Conservation (phyloP, 2,888 invertebrate species). For the Acleris emargana region DNA sequence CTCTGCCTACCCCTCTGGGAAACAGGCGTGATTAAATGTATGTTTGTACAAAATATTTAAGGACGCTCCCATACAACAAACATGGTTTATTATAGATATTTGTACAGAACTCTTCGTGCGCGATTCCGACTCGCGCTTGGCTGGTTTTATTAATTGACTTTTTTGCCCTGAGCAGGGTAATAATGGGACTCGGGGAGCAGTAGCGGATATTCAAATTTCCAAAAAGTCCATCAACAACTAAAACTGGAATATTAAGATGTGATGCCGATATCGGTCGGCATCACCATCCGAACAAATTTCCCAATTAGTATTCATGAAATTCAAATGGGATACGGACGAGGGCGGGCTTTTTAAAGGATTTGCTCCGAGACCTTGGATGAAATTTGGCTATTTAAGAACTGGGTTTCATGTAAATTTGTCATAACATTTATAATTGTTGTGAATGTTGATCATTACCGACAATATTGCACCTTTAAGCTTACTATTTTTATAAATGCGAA, state of each 20-base stretch:
- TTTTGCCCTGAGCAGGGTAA: background rate
- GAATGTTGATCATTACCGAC: too few species aligned
- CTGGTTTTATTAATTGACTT: background rate
- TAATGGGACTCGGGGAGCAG: background rate
- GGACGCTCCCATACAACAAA: too few species aligned
- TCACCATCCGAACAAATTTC: slow-evolving; percentile 48
- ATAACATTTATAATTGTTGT: background rate
- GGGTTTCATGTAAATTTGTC: slow-evolving; percentile 1
- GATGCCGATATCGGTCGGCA: slow-evolving; percentile 31
- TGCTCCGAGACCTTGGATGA: slow-evolving; percentile 12
- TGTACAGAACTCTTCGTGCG: too few species aligned
- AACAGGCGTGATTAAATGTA: too few species aligned
- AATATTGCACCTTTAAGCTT: too few species aligned
- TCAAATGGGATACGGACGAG: slow-evolving; percentile 58
- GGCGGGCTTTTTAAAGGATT: slow-evolving; percentile 42
- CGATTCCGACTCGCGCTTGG: too few species aligned
- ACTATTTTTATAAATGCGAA: too few species aligned
- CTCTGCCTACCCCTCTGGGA: too few species aligned
- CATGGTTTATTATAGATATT: too few species aligned
- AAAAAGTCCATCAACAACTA: slow-evolving; percentile 30
- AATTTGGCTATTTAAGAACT: slow-evolving; percentile 19
- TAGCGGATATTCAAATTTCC: slow-evolving; percentile 18
- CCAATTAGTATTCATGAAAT: slow-evolving; percentile 65
- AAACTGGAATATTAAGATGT: slow-evolving; percentile 30
- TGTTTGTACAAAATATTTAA: too few species aligned